Evolutionary conservation across 1,140 invertebrate species (phyloP), one percentile per base, ranked within the genome.

Genomic region (Pectinophora gossypiella): DNA sequence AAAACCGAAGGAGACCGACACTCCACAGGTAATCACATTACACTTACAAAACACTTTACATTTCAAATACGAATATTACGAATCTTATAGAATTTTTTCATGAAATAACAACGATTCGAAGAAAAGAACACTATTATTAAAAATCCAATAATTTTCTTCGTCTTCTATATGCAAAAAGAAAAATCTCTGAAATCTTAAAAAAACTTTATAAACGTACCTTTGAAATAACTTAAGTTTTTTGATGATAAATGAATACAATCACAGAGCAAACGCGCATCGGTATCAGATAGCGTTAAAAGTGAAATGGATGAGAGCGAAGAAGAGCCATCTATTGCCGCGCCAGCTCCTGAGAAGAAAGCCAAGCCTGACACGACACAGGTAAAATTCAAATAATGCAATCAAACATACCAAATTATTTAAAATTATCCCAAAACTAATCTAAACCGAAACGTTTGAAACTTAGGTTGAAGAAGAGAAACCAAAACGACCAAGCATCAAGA

Each of bases 401-500:
- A 44, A 44, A 44, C 19, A 16, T 19, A 18, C 19, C 19, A n/a
- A 18, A 45, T 45, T 45, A 45, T 27, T 27, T 48, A 12, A 44
- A 3, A 47, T 47, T 27, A 45, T 32, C 22, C 4, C 10, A 5
- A 23, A n/a, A n/a, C n/a, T n/a, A 3, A 3, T 12, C 2, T 40
- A 16, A 40, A 40, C 36, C 9, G n/a, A 32, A 16, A 40, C n/a
- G 15, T 40, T 15, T 40, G n/a, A 40, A 27, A 40, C 36, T 76
- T 83, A 86, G 81, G 78, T 78, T 61, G 72, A 73, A 52, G 82
- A 87, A 64, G 72, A 76, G 56, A 63, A 71, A 68, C 60, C 76
- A 48, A 90, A 87, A 73, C 83, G 85, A 58, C 75, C 80, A 70
- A 90, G 89, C 47, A 74, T 87, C 40, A 87, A 84, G 68, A 85